These are phyloP conservation scores for Zapornia atra DNA, from an alignment of 2,113 vertebrate genomes.

Conservation along the genomic window DNA sequence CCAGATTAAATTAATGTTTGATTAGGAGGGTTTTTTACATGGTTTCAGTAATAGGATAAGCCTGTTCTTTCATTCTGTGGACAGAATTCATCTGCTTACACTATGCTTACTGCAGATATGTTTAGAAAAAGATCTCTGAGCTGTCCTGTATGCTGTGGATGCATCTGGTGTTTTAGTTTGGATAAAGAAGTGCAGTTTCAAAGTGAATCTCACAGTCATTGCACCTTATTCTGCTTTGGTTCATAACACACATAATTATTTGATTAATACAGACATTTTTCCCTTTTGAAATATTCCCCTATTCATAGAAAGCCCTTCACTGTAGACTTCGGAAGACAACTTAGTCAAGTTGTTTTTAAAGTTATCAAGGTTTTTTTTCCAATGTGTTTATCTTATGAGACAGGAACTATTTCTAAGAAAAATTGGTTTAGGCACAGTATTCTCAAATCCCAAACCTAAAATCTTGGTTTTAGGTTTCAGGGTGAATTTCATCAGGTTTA, in stretches of 20 bases:
- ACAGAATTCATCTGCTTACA: neutral
- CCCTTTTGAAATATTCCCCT: neutral
- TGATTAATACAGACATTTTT: neutral
- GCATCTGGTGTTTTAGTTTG: neutral
- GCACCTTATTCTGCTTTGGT: neutral
- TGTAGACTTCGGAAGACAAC: neutral
- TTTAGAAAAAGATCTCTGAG: neutral
- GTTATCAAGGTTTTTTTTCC: neutral
- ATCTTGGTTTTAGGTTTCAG: neutral
- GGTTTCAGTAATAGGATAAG: neutral
- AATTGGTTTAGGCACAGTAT: neutral
- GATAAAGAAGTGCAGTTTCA: neutral
- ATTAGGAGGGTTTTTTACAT: neutral
- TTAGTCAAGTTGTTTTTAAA: neutral
- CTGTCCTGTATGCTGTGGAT: neutral
- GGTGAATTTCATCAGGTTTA: neutral
- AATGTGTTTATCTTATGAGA: neutral
- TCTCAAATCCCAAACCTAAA: neutral
- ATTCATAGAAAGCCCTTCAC: neutral
- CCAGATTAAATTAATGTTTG: neutral
- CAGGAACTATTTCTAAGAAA: neutral
- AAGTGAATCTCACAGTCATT: neutral
- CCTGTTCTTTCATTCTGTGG: neutral
- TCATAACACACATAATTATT: fast-evolving
- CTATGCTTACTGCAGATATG: neutral